These are phyloP conservation scores for Pelmatolapia mariae DNA, from an alignment of 2,113 vertebrate species.

Conservation along the genomic window DNA sequence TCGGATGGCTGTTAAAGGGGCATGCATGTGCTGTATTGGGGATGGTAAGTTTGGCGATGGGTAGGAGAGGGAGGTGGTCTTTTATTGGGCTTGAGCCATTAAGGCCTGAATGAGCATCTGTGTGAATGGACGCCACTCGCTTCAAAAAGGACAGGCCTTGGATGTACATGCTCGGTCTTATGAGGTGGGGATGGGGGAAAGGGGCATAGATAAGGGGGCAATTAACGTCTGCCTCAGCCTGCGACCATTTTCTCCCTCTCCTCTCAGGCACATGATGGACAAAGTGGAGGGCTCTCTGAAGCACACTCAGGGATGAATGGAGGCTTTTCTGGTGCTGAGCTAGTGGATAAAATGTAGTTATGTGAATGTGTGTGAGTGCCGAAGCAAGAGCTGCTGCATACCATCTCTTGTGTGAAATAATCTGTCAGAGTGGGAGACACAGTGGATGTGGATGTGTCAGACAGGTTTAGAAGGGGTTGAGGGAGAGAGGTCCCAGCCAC, in stretches of 20 bases:
- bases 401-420: conserved; percentile 32
- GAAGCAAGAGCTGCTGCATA: conserved; percentile 10
- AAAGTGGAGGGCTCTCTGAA: conserved; percentile 44
- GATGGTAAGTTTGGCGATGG: background rate
- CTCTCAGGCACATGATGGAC: conserved; percentile 31
- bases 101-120: conserved; percentile 37
- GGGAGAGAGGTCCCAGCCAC: conserved; percentile 7
- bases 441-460: background rate
- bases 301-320: conserved; percentile 51
- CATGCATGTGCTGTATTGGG: conserved; percentile 9
- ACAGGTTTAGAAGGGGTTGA: conserved; percentile 13
- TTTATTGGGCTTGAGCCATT: conserved; percentile 31
- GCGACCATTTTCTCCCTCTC: conserved; percentile 1
- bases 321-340: conserved; percentile 40
- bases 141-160: conserved; percentile 14
- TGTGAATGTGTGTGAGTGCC: conserved; percentile 25
- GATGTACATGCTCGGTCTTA: conserved; percentile 20
- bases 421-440: conserved; percentile 1
- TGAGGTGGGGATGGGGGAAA: background rate
- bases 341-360: conserved; percentile 24
- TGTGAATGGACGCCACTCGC: conserved; percentile 28
- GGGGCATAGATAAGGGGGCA: conserved; percentile 4
- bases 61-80: background rate
- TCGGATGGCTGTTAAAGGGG: background rate
- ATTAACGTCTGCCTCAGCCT: conserved; percentile 34